These are phyloP conservation scores for Drosophila neoperkinsi DNA, from an alignment of 2,888 invertebrate genomes.

Conservation along the genomic window DNA sequence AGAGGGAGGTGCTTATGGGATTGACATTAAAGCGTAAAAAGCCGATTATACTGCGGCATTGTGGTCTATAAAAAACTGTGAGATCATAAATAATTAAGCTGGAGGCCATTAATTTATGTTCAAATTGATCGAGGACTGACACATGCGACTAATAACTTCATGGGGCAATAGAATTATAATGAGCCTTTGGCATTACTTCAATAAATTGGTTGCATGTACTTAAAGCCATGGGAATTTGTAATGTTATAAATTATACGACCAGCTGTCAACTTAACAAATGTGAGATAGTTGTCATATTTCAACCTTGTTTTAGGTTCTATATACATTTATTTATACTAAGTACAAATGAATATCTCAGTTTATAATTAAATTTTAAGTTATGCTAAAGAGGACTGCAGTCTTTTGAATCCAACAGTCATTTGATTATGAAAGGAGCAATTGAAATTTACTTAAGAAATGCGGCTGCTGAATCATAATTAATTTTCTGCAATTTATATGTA, in stretches of 20 bases:
- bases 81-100: not conserved
- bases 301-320: not conserved
- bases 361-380: not conserved
- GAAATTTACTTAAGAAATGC: not conserved
- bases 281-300: not conserved
- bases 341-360: not conserved
- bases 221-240: not conserved
- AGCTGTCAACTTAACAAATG: not conserved
- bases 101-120: not conserved
- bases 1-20: not conserved
- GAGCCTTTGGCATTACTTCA: not conserved
- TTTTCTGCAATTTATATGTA: not conserved
- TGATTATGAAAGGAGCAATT: not conserved
- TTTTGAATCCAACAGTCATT: not conserved
- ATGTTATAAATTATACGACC: not conserved
- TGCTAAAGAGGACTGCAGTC: not conserved
- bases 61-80: conserved; percentile 2
- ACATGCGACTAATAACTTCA: conserved; percentile 14
- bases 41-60: conserved; percentile 9
- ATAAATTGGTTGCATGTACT: not conserved
- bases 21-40: conserved; percentile 22
- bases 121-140: conserved; percentile 10
- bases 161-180: not conserved
- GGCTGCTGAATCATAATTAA: conserved; percentile 1
- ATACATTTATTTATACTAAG: not conserved